Evolutionary conservation across 2,888 invertebrate genomes (phyloP), one percentile per base, ranked within the genome.

Genomic region (Hypsopygia costalis): DNA sequence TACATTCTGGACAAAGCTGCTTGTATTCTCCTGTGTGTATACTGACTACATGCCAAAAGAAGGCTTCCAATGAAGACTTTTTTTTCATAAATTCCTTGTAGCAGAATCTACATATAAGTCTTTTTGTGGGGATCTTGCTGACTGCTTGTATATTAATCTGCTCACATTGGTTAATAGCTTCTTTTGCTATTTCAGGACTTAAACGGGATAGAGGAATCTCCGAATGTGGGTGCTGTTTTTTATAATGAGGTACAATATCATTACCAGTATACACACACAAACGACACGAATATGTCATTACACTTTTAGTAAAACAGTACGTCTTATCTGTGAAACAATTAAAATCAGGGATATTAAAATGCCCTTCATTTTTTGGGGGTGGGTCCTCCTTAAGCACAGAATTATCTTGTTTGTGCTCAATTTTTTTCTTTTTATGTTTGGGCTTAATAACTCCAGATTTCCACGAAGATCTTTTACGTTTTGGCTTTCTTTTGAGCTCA

Each of bases 1-100:
- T 54, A 52, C 95, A 96, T 34, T 81, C 75, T 0, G 89, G 89
- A 68, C 95, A 96, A 11, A 81, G 69, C 45, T 91, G 92, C 40
- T 92, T 88, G 54, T 92, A 94, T 74, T 96, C 96, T 0, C 96
- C 96, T 0, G 95, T 96, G 46, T 96, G 96, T 34, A 80, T 89
- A 11, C 92, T 83, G 1, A 86, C 91, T 29, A 94, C 86, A 60
- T 96, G 96, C 65, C 94, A 94, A 59, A 93, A 93, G 63, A 94
- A 94, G 3, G 70, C 64, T 59, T 87, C 83, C 32, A 87, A 61
- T 22, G 67, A 55, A 1, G 58, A 55, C 38, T 63, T 71, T 34
- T 52, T 65, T 43, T 61, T 68, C 12, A 46, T 41, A 46, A 86
- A 85, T 49, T 78, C 83, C 61, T 79, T 70, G 30, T 55, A 76